Conservation (phyloP, 2,797 vertebrate genomes). For the Synaphobranchus kaupii region DNA sequence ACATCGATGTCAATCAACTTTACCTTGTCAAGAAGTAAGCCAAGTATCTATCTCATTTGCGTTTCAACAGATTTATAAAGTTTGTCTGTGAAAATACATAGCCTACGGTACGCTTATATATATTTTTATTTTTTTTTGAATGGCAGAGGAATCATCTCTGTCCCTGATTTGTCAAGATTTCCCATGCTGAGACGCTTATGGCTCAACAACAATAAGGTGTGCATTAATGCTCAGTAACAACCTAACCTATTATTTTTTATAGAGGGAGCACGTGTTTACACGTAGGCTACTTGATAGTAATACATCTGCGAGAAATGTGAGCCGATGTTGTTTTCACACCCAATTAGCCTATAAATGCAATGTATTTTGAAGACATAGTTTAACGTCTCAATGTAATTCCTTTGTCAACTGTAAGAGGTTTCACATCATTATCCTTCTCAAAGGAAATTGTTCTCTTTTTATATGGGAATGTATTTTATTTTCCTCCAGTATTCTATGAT, state of each 20-base stretch:
- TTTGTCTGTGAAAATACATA: neutral
- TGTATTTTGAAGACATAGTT: neutral
- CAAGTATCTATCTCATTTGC: neutral
- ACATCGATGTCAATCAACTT: conserved; percentile 68
- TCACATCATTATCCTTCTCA: too few relatives aligned
- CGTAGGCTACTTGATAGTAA: too few relatives aligned
- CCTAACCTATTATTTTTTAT: neutral
- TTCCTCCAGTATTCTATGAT: neutral
- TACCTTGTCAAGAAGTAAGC: conserved; percentile 75
- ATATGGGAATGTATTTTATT: too few relatives aligned
- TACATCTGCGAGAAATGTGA: too few relatives aligned
- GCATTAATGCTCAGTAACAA: neutral
- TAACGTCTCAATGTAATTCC: too few relatives aligned
- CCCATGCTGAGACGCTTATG: conserved; percentile 71
- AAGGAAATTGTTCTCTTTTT: too few relatives aligned
- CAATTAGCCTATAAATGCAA: neutral
- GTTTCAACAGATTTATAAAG: neutral
- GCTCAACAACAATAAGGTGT: conserved; percentile 81
- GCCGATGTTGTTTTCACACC: neutral
- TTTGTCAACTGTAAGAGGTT: too few relatives aligned
- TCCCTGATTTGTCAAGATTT: conserved; percentile 75
- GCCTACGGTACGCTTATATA: too few relatives aligned
- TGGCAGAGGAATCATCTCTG: conserved; percentile 66
- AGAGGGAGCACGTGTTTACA: neutral
- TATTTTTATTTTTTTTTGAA: conserved; percentile 33